phyloP scores from a whole-genome alignment of 2,888 invertebrate species.

The Teleogryllus oceanicus region DNA sequence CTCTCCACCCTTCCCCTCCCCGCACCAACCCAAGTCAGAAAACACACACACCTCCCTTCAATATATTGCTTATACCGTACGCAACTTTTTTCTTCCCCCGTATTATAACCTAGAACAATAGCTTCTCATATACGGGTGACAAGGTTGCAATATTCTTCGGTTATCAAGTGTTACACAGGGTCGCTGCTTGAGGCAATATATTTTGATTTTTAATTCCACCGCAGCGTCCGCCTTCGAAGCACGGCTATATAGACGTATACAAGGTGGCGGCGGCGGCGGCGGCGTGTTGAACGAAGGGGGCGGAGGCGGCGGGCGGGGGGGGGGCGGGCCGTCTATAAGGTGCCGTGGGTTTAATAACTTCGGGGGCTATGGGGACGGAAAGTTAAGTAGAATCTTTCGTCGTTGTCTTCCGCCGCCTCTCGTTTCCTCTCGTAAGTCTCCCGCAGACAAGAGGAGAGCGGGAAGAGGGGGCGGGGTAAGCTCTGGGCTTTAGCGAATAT shows the following conservation, averaged over 20 bases:
- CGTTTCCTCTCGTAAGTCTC: neutral
- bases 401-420: neutral
- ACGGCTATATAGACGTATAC: neutral
- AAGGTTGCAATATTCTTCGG: conserved; percentile 9
- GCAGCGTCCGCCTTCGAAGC: conserved; percentile 18
- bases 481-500: too few species aligned
- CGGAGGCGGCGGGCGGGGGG: neutral
- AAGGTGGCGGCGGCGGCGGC: neutral
- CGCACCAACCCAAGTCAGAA: neutral
- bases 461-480: neutral
- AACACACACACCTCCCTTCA: conserved; percentile 7
- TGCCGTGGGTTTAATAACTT: conserved; percentile 9
- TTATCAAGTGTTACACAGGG: conserved; percentile 18
- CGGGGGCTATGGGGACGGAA: conserved; percentile 10
- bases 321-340: neutral
- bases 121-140: conserved; percentile 31
- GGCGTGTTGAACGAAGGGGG: neutral
- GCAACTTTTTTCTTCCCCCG: conserved; percentile 19
- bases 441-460: neutral
- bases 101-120: conserved; percentile 32
- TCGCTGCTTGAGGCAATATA: conserved; percentile 36
- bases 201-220: conserved; percentile 39
- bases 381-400: conserved; percentile 18
- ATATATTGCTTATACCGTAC: conserved; percentile 18
- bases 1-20: neutral